A percentile compares a stretch with the other conserved stretches of the same genome.
Conservation (phyloP, 2,888 invertebrate genomes). For the Chrysotoxum bicinctum region DNA sequence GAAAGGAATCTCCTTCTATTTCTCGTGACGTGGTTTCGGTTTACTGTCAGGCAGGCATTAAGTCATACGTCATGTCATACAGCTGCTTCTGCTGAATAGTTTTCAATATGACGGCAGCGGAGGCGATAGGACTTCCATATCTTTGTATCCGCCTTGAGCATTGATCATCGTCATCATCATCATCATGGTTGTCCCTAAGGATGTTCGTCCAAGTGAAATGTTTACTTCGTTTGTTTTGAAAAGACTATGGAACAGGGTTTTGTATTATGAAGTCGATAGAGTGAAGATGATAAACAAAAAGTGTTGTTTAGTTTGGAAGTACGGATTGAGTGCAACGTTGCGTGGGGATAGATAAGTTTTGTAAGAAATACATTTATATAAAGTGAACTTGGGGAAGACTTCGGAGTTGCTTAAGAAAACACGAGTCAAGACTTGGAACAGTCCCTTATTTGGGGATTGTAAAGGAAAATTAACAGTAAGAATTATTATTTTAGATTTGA, state of each 20-base stretch:
- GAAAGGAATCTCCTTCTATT: constrained; percentile 19
- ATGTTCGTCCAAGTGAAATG: constrained; percentile 58
- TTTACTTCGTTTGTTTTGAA: constrained; percentile 65
- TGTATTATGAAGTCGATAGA: constrained; percentile 20
- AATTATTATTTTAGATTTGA: no score
- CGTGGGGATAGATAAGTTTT: constrained; percentile 34
- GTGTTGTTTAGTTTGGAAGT: constrained; percentile 11
- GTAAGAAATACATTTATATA: not conserved
- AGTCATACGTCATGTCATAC: constrained; percentile 46
- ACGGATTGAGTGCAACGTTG: constrained; percentile 20
- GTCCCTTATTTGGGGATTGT: not conserved
- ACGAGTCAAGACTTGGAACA: not conserved
- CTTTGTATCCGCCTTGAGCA: constrained; percentile 52
- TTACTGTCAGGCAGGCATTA: constrained; percentile 31
- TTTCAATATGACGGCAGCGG: not conserved
- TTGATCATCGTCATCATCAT: constrained; percentile 5
- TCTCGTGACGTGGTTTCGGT: not conserved
- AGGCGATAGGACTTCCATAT: constrained; percentile 19
- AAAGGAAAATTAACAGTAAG: no score
- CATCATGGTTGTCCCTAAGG: not conserved
- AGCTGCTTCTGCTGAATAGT: constrained; percentile 37
- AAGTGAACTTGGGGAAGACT: not conserved
- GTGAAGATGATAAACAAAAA: constrained; percentile 36
- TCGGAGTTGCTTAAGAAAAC: not conserved
- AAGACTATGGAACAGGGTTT: constrained; percentile 28